Conservation (phyloP, 2,113 vertebrate species). For the Ptilonorhynchus violaceus region DNA sequence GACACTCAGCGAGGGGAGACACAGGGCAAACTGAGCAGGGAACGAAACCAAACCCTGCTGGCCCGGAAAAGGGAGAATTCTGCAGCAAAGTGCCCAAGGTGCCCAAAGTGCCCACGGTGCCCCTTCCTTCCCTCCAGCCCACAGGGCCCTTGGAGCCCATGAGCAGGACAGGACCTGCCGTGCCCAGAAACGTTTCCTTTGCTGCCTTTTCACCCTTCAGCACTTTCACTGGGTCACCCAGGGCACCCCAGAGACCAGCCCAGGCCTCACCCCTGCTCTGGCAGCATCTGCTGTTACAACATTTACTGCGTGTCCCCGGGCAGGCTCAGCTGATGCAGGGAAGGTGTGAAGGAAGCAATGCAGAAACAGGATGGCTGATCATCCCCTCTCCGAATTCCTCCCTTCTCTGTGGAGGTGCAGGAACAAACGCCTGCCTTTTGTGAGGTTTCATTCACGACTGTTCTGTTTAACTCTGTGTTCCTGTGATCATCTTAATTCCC, state of each 20-base stretch:
- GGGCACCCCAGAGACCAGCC: not conserved
- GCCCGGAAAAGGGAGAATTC: not conserved
- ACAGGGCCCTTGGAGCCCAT: not conserved
- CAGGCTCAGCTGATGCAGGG: not conserved
- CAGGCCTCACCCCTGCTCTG: not conserved
- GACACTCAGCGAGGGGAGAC: not conserved
- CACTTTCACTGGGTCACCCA: not conserved
- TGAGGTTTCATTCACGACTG: not conserved
- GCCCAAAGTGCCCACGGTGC: not conserved
- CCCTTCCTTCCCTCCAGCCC: not conserved
- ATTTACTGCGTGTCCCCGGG: not conserved
- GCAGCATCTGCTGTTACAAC: not conserved
- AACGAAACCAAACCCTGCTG: not conserved
- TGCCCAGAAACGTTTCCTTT: not conserved
- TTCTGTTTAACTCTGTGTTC: not conserved
- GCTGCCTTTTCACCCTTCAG: not conserved
- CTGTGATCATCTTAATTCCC: conserved; percentile 12
- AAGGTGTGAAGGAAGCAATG: not conserved
- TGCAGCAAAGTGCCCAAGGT: not conserved
- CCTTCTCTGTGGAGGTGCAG: not conserved
- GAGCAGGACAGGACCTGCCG: not conserved
- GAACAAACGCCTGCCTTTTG: not conserved
- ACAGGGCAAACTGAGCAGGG: not conserved
- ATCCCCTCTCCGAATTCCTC: not conserved
- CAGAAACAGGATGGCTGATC: not conserved